Evolutionary conservation across 1,140 invertebrate species (phyloP).

Genomic region (Drosophila mojavensis): DNA sequence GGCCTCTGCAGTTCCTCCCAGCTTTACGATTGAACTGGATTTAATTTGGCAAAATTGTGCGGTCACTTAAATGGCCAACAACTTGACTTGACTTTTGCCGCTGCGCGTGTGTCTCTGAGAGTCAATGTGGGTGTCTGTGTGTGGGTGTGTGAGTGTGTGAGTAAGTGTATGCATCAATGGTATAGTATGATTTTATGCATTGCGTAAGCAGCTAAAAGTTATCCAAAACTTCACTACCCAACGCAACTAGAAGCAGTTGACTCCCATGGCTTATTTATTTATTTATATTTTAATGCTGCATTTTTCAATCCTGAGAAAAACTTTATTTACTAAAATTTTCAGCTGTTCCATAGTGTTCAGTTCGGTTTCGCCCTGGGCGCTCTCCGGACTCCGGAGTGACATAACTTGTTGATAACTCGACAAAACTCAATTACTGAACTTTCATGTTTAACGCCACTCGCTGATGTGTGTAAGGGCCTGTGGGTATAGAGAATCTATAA

Average conservation of each 20-base stretch:
- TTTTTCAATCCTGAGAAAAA: slow-evolving; percentile 42
- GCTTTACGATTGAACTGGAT: slow-evolving; percentile 77
- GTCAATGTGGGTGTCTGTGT: background rate
- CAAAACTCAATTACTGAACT: slow-evolving; percentile 66
- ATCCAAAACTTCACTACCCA: slow-evolving; percentile 1
- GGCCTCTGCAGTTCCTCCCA: slow-evolving; percentile 42
- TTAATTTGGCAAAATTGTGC: slow-evolving; percentile 76
- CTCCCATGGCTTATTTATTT: slow-evolving; percentile 50
- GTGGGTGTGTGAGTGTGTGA: background rate
- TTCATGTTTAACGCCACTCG: slow-evolving; percentile 37
- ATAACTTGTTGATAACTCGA: slow-evolving; percentile 52
- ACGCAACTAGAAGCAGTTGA: slow-evolving; percentile 1
- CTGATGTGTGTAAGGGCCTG: background rate
- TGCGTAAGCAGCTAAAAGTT: slow-evolving; percentile 41
- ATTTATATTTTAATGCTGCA: slow-evolving; percentile 50
- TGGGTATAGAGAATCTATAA: too few relatives aligned
- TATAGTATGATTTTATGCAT: slow-evolving; percentile 36
- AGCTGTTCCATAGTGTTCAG: background rate
- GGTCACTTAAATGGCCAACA: slow-evolving; percentile 72
- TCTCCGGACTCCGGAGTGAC: slow-evolving; percentile 39
- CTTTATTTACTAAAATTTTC: slow-evolving; percentile 41
- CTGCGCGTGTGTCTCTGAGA: background rate
- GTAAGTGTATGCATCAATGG: slow-evolving; percentile 13
- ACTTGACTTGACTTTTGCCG: slow-evolving; percentile 49
- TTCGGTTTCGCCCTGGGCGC: slow-evolving; percentile 10